Evolutionary conservation across 2,888 invertebrate genomes (phyloP).

Genomic region (Podabrus alpinus): DNA sequence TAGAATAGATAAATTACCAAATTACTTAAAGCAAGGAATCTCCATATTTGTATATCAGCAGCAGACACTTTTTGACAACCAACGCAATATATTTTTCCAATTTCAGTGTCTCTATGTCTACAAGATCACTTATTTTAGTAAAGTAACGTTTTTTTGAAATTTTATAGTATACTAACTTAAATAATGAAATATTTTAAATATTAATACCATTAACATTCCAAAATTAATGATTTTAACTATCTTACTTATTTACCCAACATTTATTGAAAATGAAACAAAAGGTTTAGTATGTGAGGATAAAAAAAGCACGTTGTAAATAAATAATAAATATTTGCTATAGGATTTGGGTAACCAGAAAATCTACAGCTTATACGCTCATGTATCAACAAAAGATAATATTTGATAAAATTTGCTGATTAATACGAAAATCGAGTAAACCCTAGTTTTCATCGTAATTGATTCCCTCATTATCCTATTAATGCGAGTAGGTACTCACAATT

Average conservation of each 20-base stretch:
- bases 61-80: too few relatives aligned
- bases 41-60: neutral
- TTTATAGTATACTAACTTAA: too few relatives aligned
- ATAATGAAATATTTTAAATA: too few relatives aligned
- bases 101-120: too few relatives aligned
- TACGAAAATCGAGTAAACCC: neutral
- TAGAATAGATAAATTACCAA: neutral
- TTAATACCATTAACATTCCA: neutral
- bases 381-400: neutral
- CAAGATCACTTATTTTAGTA: too few relatives aligned
- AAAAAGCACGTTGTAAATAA: neutral
- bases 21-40: neutral
- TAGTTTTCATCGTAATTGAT: neutral
- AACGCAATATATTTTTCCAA: too few relatives aligned
- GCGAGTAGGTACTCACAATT: neutral
- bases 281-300: too few relatives aligned
- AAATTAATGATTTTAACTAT: neutral
- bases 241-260: neutral
- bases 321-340: neutral
- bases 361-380: neutral
- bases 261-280: neutral
- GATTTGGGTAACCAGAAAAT: neutral
- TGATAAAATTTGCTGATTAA: neutral
- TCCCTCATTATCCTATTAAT: neutral
- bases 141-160: too few relatives aligned